Conservation (phyloP, 2,888 invertebrate species). For the Chromoteleia sp. region DNA sequence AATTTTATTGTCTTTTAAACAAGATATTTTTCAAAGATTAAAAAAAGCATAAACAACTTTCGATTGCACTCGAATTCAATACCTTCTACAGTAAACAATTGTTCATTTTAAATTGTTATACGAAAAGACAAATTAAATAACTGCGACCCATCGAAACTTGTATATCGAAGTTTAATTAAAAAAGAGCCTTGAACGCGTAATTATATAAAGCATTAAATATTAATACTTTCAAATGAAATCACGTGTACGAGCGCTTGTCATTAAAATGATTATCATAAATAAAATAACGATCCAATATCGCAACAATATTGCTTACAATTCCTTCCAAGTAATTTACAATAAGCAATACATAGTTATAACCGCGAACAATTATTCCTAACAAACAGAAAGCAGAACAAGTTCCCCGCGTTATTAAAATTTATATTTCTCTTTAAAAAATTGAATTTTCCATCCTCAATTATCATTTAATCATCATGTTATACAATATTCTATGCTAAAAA, state of each 20-base stretch:
- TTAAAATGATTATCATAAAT: slow-evolving; percentile 48
- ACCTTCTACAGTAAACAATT: too few species aligned
- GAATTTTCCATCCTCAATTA: slow-evolving; percentile 37
- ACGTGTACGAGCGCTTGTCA: slow-evolving; percentile 16
- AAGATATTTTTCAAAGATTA: too few species aligned
- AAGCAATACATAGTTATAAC: slow-evolving; percentile 58
- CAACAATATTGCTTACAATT: slow-evolving; percentile 35
- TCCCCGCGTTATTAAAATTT: slow-evolving; percentile 46
- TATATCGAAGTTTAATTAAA: too few species aligned
- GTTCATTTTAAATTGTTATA: neutral
- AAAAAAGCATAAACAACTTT: too few species aligned
- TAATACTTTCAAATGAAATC: slow-evolving; percentile 50
- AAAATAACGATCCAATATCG: slow-evolving; percentile 43
- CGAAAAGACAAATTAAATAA: too few species aligned
- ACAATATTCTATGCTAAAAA: slow-evolving; percentile 35
- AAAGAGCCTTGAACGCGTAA: neutral
- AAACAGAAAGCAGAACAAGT: slow-evolving; percentile 64
- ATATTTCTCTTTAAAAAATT: slow-evolving; percentile 54
- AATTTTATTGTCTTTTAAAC: too few species aligned
- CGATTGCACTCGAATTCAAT: too few species aligned
- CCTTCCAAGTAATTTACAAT: slow-evolving; percentile 48
- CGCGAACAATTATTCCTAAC: slow-evolving; percentile 47
- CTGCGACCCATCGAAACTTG: too few species aligned
- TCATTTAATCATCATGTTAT: slow-evolving; percentile 59
- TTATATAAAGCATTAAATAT: slow-evolving; percentile 29